Evolutionary conservation across 1,140 invertebrate species (phyloP), one percentile per base, ranked within the genome.

Genomic region (Drosophila melanica): DNA sequence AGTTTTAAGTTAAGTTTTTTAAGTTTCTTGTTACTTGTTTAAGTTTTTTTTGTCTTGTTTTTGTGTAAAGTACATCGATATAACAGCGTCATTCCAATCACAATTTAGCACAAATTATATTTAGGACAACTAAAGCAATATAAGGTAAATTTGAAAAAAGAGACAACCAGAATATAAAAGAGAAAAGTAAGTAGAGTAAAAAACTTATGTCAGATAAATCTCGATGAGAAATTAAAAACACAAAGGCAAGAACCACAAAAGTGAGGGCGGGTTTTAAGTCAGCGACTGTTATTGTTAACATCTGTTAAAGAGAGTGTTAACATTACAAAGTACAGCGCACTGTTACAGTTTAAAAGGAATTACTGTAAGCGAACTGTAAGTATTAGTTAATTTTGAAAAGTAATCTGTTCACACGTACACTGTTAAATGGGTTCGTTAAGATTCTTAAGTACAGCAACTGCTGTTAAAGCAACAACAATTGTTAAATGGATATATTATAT

Each of bases 31-130:
- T 41, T 35, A 35, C 33, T 35, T 35, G 7, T 60, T 45, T 47
- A 71, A 71, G 50, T 58, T 66, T 30, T 33, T 20, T 16, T 55
- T 35, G 44, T 65, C 11, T 37, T 18, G 37, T 18, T 62, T 35
- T 42, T 62, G 35, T 41, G 35, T 64, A 77, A 81, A 81, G 79
- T 80, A 81, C 74, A 77, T 81, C 35, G 65, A 78, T 81, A 75
- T 59, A 70, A 63, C 68, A 71, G 63, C 57, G 69, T 72, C 63
- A 71, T 71, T 65, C 62, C 60, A 74, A 82, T 81, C 79, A 81
- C 79, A 81, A 81, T 81, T 81, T 78, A 47, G 57, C 78, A 59
- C 14, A 54, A 62, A 35, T 35, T 35, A 51, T 53, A 53, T 50
- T 16, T 23, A 55, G 18, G 16, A 53, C 30, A 62, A 27, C 3